Percentiles rank a stretch among this genome's conserved stretches.
phyloP scores from a whole-genome alignment of 2,113 vertebrate genomes.

The Ploceus nigricollis region DNA sequence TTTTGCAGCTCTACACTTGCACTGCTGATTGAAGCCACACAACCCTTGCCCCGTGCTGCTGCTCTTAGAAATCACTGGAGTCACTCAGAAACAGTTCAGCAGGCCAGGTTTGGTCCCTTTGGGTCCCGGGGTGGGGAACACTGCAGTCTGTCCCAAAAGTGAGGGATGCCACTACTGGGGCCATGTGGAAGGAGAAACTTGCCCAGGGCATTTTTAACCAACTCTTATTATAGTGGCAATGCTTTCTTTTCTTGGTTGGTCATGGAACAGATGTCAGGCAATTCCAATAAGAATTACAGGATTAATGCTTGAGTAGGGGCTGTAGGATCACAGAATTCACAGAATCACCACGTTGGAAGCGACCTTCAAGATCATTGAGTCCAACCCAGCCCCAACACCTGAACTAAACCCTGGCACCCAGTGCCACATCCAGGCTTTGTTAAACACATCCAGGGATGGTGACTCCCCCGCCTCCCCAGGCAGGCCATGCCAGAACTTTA shows the following conservation, averaged over 20 bases:
- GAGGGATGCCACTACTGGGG: not conserved
- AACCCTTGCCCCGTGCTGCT: not conserved
- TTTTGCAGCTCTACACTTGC: not conserved
- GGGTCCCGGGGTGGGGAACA: not conserved
- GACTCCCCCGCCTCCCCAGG: not conserved
- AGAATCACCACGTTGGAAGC: rapidly evolving
- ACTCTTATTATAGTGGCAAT: not conserved
- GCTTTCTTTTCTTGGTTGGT: not conserved
- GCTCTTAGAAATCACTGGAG: not conserved
- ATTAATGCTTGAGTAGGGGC: not conserved
- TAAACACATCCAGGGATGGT: not conserved
- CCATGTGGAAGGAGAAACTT: not conserved
- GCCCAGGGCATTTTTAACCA: not conserved
- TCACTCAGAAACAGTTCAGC: not conserved
- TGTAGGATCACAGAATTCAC: not conserved
- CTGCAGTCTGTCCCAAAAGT: not conserved
- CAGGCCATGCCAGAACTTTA: not conserved
- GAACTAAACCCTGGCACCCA: not conserved
- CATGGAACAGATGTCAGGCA: not conserved
- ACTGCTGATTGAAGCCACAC: not conserved
- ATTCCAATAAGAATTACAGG: not conserved
- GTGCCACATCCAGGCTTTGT: not conserved
- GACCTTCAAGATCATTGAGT: not conserved
- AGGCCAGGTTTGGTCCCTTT: not conserved
- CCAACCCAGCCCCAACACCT: not conserved